A percentile compares a stretch with the other conserved stretches of the same genome.
Conservation (phyloP, 2,797 vertebrate species). For the Rhynchonycteris naso region DNA sequence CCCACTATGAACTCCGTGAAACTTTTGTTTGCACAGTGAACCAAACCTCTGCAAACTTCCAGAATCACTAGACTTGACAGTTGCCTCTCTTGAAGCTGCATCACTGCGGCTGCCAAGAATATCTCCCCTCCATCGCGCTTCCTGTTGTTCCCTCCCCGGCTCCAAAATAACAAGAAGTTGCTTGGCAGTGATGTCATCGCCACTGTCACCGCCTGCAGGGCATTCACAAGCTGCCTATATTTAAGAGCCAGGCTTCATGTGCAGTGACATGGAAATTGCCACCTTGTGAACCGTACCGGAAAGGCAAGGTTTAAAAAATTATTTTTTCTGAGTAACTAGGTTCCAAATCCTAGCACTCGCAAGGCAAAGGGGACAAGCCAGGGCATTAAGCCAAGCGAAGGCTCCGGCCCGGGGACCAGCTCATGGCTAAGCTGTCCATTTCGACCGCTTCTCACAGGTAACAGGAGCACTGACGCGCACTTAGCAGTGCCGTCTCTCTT, state of each 20-base stretch:
- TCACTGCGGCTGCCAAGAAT: conserved; percentile 66
- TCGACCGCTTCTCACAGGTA: not conserved
- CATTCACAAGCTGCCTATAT: conserved; percentile 75
- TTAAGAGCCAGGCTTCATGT: conserved; percentile 76
- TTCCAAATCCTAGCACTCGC: conserved; percentile 1
- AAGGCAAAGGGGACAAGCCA: not conserved
- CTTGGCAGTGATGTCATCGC: conserved; percentile 67
- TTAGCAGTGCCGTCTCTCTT: not conserved
- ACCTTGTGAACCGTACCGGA: conserved; percentile 59
- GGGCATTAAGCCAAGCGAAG: rapidly evolving
- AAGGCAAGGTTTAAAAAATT: conserved; percentile 57
- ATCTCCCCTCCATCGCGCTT: conserved; percentile 70
- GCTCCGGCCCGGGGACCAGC: not conserved
- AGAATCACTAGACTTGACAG: conserved; percentile 61
- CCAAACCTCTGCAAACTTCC: conserved; percentile 44
- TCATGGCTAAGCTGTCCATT: not conserved
- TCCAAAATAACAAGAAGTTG: conserved; percentile 69
- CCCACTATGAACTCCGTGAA: not conserved
- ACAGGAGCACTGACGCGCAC: no score
- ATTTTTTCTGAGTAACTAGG: conserved; percentile 52
- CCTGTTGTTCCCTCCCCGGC: conserved; percentile 59
- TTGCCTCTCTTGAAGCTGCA: conserved; percentile 43
- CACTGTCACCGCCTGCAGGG: conserved; percentile 68
- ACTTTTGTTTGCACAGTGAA: not conserved
- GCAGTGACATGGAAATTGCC: conserved; percentile 76